Conservation (phyloP, 2,888 invertebrate species). For the Drosophila prostipennis region DNA sequence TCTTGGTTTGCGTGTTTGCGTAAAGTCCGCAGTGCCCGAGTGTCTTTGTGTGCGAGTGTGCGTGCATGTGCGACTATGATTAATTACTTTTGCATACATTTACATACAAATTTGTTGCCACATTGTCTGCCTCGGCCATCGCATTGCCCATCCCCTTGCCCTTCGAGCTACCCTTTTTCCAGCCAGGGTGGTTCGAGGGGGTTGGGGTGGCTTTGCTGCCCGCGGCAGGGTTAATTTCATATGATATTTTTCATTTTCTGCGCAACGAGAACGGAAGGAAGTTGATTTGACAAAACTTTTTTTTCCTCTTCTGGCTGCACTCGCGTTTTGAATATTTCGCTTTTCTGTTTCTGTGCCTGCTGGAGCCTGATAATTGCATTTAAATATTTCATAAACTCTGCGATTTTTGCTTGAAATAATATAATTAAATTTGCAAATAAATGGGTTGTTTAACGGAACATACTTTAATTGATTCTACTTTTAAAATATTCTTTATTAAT, state of each 20-base stretch:
- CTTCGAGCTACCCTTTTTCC: constrained; percentile 48
- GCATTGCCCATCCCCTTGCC: constrained; percentile 17
- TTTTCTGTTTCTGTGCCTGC: constrained; percentile 4
- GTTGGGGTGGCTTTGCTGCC: constrained; percentile 30
- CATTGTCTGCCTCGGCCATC: constrained; percentile 70
- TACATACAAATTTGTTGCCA: constrained; percentile 81
- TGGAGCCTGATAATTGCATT: constrained; percentile 68
- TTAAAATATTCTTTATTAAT: too few species aligned
- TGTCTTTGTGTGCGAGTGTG: constrained; percentile 42
- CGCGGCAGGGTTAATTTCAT: constrained; percentile 74
- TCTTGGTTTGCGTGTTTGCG: constrained; percentile 46
- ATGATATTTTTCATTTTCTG: constrained; percentile 78
- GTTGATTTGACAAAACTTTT: constrained; percentile 76
- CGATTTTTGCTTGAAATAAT: constrained; percentile 5
- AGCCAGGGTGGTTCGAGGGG: constrained; percentile 24
- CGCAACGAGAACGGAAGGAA: constrained; percentile 65
- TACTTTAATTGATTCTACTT: too few species aligned
- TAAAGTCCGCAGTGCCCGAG: constrained; percentile 59
- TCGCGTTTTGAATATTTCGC: not conserved
- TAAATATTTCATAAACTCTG: constrained; percentile 67
- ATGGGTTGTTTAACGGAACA: too few species aligned
- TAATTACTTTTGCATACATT: constrained; percentile 80
- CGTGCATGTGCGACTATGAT: constrained; percentile 78
- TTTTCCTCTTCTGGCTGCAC: constrained; percentile 21
- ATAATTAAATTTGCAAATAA: not conserved